A percentile compares a stretch with the other conserved stretches of the same genome.
These are phyloP conservation scores for Petrocephalus sullivani DNA, from an alignment of 2,797 vertebrate genomes.

Conservation along the genomic window DNA sequence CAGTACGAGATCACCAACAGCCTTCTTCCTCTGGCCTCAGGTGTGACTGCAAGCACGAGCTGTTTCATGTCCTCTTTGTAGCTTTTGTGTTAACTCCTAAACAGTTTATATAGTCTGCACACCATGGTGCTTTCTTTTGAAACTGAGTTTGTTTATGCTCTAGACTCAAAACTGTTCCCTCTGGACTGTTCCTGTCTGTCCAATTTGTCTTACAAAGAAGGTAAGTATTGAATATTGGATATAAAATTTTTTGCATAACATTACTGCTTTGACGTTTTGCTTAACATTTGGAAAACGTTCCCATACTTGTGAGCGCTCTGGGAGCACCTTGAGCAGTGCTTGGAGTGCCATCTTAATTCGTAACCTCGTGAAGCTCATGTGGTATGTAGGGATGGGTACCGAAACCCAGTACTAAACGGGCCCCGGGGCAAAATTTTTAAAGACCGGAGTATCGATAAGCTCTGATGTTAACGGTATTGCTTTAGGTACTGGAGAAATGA, in stretches of 20 bases:
- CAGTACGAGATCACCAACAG: conserved; percentile 81
- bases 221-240: conserved; percentile 46
- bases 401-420: too few species aligned
- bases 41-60: conserved; percentile 49
- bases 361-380: neutral
- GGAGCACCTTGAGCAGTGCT: neutral
- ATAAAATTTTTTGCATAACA: neutral
- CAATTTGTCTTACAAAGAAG: conserved; percentile 67
- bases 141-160: conserved; percentile 31
- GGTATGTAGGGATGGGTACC: neutral
- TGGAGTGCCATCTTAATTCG: neutral
- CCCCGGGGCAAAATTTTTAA: too few species aligned
- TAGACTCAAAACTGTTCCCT: conserved; percentile 71
- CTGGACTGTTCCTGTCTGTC: conserved; percentile 80
- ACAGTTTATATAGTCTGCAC: neutral
- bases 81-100: neutral
- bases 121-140: neutral
- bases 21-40: conserved; percentile 67
- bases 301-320: neutral
- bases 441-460: too few species aligned
- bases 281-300: neutral
- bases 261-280: neutral
- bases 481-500: too few species aligned
- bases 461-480: too few species aligned
- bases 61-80: neutral